These are phyloP conservation scores for Drosophila setosimentum DNA, from an alignment of 2,888 invertebrate genomes.

Conservation along the genomic window DNA sequence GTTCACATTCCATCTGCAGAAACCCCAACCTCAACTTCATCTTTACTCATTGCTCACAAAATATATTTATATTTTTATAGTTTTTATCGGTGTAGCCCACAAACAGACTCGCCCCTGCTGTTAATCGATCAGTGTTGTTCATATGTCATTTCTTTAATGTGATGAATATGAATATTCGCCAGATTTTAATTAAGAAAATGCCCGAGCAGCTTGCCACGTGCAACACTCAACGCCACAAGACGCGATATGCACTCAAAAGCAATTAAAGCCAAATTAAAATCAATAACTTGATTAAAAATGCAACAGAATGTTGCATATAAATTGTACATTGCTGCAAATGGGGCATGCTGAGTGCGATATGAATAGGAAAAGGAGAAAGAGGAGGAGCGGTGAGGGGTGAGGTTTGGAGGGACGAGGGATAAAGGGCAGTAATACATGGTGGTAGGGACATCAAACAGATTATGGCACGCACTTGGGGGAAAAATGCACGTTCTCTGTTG, in stretches of 20 bases:
- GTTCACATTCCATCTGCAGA: constrained; percentile 27
- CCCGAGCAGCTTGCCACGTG: constrained; percentile 17
- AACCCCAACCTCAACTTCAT: neutral
- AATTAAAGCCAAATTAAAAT: constrained; percentile 78
- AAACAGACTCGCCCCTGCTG: neutral
- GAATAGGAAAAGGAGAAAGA: neutral
- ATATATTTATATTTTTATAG: constrained; percentile 51
- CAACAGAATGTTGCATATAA: constrained; percentile 33
- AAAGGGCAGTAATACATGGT: neutral
- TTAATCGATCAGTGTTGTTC: constrained; percentile 41
- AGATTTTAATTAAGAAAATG: constrained; percentile 75
- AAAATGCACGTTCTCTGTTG: constrained; percentile 47
- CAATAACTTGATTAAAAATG: constrained; percentile 73
- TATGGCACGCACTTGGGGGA: constrained; percentile 51
- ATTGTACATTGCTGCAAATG: constrained; percentile 6
- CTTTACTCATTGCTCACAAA: constrained; percentile 30
- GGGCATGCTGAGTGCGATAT: neutral
- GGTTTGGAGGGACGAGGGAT: neutral
- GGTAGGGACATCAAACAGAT: constrained; percentile 64
- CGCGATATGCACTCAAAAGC: constrained; percentile 69
- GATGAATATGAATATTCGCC: constrained; percentile 31
- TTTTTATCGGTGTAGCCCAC: constrained; percentile 12
- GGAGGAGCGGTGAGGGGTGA: neutral
- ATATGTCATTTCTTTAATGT: constrained; percentile 28
- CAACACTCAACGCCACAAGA: constrained; percentile 38